These are phyloP conservation scores for Congeria kusceri DNA, from an alignment of 2,888 invertebrate species.

Conservation along the genomic window DNA sequence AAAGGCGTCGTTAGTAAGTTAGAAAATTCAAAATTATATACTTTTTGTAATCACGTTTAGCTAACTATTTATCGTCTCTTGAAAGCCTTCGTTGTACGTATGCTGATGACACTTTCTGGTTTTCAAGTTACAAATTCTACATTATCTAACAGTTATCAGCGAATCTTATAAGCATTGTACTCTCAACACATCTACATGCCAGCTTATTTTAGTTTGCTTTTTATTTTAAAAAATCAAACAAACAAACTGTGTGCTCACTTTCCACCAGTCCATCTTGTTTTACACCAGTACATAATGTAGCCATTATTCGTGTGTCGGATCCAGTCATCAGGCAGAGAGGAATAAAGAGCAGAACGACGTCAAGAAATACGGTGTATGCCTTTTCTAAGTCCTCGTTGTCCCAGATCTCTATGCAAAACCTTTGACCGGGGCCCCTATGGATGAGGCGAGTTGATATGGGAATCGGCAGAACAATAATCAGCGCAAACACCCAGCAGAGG, in stretches of 20 bases:
- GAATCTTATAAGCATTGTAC: no score
- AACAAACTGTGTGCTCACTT: neutral
- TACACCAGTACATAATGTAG: conserved; percentile 77
- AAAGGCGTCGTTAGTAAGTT: no score
- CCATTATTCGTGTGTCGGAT: conserved; percentile 88
- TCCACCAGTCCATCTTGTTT: conserved; percentile 23
- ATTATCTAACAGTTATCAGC: no score
- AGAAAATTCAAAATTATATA: no score
- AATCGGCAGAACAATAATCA: conserved; percentile 90
- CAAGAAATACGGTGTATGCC: conserved; percentile 90
- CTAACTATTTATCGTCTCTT: no score
- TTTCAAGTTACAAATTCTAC: no score
- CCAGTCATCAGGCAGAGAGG: conserved; percentile 92
- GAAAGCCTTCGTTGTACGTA: no score
- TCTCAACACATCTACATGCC: no score
- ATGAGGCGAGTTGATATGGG: conserved; percentile 83
- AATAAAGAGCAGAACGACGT: conserved; percentile 90
- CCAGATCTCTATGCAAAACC: conserved; percentile 76
- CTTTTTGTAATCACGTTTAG: no score
- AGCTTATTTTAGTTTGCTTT: no score
- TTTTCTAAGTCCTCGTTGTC: conserved; percentile 87
- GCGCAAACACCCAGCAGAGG: conserved; percentile 87
- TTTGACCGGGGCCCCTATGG: conserved; percentile 40
- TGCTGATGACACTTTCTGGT: no score
- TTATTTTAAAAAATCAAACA: no score